Percentiles rank a stretch among this genome's conserved stretches.
Conservation (phyloP, 2,797 vertebrate species). For the Alouatta caraya region DNA sequence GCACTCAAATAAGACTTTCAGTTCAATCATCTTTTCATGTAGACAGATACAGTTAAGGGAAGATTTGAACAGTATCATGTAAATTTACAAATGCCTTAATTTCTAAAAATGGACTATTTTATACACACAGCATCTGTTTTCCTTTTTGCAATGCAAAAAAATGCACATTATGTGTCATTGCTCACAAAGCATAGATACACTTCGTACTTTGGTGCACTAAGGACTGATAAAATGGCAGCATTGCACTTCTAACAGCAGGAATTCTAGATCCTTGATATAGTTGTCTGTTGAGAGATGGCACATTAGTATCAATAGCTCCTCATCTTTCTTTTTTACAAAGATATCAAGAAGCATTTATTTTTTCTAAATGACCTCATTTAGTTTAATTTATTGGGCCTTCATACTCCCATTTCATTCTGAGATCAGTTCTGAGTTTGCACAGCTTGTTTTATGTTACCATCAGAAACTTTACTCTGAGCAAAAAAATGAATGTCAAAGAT, state of each 20-base stretch:
- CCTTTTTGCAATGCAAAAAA: neutral
- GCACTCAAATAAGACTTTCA: neutral
- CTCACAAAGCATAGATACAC: neutral
- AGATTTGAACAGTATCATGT: neutral
- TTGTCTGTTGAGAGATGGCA: neutral
- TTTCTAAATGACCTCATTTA: neutral
- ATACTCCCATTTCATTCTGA: neutral
- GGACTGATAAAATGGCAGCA: neutral
- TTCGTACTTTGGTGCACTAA: neutral
- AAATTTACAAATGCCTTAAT: neutral
- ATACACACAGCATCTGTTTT: neutral
- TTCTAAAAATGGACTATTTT: neutral
- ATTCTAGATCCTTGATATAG: neutral
- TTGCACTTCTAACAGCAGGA: neutral
- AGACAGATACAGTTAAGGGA: neutral
- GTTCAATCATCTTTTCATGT: neutral
- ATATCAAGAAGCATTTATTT: slow-evolving; percentile 26
- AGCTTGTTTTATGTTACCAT: neutral
- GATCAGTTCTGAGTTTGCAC: neutral
- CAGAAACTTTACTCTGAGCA: neutral
- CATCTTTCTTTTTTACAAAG: slow-evolving; percentile 3
- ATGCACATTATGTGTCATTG: neutral
- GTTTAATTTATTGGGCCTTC: neutral
- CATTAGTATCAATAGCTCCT: neutral
- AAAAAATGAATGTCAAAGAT: slow-evolving; percentile 45